A percentile compares a stretch with the other conserved stretches of the same genome.
phyloP scores from a whole-genome alignment of 2,888 invertebrate genomes.

The Ectemnius lituratus region DNA sequence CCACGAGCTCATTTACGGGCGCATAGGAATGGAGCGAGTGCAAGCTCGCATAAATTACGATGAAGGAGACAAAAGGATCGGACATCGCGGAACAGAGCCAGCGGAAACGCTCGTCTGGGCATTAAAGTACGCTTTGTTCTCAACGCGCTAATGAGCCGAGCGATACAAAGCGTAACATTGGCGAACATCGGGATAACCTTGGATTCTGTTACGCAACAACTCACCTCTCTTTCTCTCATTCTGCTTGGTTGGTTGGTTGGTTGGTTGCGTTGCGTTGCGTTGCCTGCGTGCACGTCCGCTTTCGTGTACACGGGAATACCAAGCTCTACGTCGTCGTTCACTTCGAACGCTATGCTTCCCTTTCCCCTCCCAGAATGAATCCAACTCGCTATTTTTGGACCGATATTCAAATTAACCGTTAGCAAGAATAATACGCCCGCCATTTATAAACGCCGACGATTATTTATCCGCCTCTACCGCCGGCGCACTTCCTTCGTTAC shows the following conservation, averaged over 20 bases:
- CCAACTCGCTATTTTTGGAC: slow-evolving; percentile 31
- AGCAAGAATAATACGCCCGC: slow-evolving; percentile 18
- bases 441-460: slow-evolving; percentile 10
- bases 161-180: slow-evolving; percentile 54
- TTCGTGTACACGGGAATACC: no score
- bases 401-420: slow-evolving; percentile 26
- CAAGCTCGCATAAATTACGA: background rate
- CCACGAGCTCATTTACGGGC: no score
- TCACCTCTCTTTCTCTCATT: background rate
- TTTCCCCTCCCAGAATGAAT: slow-evolving; percentile 21
- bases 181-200: slow-evolving; percentile 41
- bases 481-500: background rate
- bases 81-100: slow-evolving; percentile 1
- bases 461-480: slow-evolving; percentile 13
- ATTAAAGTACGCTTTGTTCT: slow-evolving; percentile 50
- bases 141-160: slow-evolving; percentile 43
- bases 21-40: no score
- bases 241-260: background rate
- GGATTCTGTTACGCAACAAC: slow-evolving; percentile 17
- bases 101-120: slow-evolving; percentile 49
- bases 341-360: no score
- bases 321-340: no score
- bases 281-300: background rate
- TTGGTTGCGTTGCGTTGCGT: no score
- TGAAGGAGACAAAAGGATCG: slow-evolving; percentile 43